These are phyloP conservation scores for Dendropsophus ebraccatus DNA, from an alignment of 2,113 vertebrate genomes.

Conservation along the genomic window DNA sequence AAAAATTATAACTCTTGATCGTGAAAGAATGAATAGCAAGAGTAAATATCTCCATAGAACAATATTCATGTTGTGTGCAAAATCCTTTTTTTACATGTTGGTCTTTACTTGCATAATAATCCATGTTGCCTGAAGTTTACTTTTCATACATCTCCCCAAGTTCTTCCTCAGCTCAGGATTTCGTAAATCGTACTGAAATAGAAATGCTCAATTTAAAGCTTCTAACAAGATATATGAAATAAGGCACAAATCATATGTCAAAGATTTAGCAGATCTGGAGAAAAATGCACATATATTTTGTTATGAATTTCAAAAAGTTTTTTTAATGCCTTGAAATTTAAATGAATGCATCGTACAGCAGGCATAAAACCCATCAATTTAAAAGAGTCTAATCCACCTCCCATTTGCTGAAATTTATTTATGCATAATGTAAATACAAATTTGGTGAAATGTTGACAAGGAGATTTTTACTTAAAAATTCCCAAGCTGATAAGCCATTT, in stretches of 20 bases:
- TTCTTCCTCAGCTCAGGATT: neutral
- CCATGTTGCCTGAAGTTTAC: conserved; percentile 16
- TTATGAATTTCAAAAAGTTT: conserved; percentile 12
- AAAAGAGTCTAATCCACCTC: neutral
- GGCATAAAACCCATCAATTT: neutral
- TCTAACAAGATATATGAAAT: conserved; percentile 41
- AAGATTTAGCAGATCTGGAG: neutral
- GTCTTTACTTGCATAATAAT: conserved; percentile 1
- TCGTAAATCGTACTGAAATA: conserved; percentile 19
- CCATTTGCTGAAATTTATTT: neutral
- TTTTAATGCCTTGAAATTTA: conserved; percentile 22
- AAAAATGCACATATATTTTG: conserved; percentile 40
- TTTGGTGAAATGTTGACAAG: neutral
- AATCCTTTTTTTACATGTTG: neutral
- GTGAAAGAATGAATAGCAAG: neutral
- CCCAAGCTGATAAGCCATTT: neutral
- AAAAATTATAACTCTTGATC: neutral
- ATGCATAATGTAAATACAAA: neutral
- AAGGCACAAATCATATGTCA: conserved; percentile 50
- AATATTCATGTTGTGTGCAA: neutral
- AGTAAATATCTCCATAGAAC: neutral
- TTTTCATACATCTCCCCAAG: conserved; percentile 9
- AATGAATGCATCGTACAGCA: conserved; percentile 28
- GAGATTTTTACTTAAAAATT: neutral
- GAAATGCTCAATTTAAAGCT: conserved; percentile 39